A percentile compares a stretch with the other conserved stretches of the same genome.
phyloP scores from a whole-genome alignment of 1,140 invertebrate genomes.

The Trichonephila clavipes region DNA sequence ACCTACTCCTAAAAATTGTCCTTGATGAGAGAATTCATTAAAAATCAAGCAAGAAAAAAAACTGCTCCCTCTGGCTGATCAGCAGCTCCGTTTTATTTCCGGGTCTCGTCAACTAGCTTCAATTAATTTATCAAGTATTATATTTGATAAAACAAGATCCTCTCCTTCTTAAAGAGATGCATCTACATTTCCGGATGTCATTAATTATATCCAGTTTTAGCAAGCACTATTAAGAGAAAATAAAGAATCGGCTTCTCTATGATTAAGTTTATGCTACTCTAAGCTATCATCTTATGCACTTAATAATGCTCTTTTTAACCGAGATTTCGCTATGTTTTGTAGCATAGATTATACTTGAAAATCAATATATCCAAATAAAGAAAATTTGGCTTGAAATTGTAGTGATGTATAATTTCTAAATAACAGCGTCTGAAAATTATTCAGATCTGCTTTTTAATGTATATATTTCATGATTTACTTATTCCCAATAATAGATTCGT shows the following conservation, averaged over 20 bases:
- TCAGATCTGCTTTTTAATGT: too few species aligned
- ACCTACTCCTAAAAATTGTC: background rate
- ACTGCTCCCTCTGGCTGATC: background rate
- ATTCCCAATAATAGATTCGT: too few species aligned
- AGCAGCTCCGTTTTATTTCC: background rate
- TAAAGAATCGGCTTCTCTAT: background rate
- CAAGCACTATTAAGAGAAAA: background rate
- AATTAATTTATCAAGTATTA: conserved; percentile 1
- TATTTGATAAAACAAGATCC: background rate
- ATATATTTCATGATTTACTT: too few species aligned
- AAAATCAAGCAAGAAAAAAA: background rate
- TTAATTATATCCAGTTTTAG: background rate
- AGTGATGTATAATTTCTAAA: too few species aligned
- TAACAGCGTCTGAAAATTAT: too few species aligned
- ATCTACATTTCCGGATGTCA: background rate
- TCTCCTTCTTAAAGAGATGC: background rate
- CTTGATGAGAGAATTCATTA: background rate
- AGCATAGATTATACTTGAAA: too few species aligned
- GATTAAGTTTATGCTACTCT: background rate
- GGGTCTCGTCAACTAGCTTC: background rate
- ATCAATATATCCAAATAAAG: too few species aligned
- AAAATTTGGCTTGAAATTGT: too few species aligned
- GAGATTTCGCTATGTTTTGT: background rate
- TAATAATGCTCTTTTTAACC: background rate
- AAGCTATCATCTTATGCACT: background rate